Percentiles rank a stretch among this genome's conserved stretches.
Evolutionary conservation across 1,140 invertebrate species (phyloP).

Genomic region (Macrostomum lignano): DNA sequence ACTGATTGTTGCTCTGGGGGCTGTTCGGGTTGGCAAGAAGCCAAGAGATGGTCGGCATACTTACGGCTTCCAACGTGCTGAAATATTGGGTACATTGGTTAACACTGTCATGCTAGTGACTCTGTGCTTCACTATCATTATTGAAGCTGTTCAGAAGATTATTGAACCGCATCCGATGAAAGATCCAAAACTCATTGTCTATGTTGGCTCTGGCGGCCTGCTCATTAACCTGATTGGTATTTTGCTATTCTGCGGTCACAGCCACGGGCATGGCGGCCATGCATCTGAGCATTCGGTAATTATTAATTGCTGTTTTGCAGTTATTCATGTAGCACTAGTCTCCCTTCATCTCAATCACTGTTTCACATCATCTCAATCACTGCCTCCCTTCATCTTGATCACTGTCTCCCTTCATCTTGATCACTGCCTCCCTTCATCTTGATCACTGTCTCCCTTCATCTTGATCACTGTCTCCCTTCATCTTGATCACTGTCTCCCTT

Average conservation of each 20-base stretch:
- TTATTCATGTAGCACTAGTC: too few relatives aligned
- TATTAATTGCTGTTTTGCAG: too few relatives aligned
- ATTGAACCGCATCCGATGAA: constrained; percentile 6
- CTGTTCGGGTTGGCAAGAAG: constrained; percentile 13
- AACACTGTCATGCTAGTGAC: constrained; percentile 34
- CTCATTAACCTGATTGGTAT: constrained; percentile 32
- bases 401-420: too few relatives aligned
- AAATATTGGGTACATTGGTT: constrained; percentile 32
- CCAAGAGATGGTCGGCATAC: constrained; percentile 26
- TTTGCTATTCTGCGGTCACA: constrained; percentile 25
- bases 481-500: too few relatives aligned
- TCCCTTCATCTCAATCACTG: too few relatives aligned
- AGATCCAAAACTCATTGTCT: constrained; percentile 29
- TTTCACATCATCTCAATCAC: too few relatives aligned
- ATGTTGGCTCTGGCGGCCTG: constrained; percentile 30
- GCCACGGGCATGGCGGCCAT: constrained; percentile 10
- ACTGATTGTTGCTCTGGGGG: constrained; percentile 28
- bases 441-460: too few relatives aligned
- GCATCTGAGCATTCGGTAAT: constrained; percentile 3
- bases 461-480: too few relatives aligned
- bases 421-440: too few relatives aligned
- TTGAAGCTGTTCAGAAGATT: constrained; percentile 29
- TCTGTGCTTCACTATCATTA: constrained; percentile 33
- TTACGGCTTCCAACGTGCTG: constrained; percentile 33
- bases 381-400: too few relatives aligned